These are phyloP conservation scores for Gallinago media DNA, from an alignment of 2,113 vertebrate species.

Conservation along the genomic window DNA sequence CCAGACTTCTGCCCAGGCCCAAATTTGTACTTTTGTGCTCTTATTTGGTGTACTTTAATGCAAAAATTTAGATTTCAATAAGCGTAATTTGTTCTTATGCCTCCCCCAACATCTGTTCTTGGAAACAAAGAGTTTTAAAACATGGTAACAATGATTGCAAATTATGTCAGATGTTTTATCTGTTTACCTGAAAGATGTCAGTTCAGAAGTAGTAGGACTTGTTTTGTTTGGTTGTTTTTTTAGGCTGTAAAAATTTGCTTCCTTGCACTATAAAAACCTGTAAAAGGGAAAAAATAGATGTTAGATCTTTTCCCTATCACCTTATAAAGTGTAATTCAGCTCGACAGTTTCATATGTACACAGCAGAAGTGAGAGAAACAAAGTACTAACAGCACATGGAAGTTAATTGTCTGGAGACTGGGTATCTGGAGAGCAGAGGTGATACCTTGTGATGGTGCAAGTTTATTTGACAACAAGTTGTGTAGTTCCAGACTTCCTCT, in stretches of 20 bases:
- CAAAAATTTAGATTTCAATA: background rate
- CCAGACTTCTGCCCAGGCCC: background rate
- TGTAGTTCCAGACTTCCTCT: slow-evolving; percentile 67
- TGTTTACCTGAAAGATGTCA: slow-evolving; percentile 84
- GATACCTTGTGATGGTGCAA: slow-evolving; percentile 73
- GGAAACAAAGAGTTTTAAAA: background rate
- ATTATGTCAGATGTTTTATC: background rate
- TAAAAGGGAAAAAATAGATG: background rate
- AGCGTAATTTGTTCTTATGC: background rate
- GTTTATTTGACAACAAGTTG: slow-evolving; percentile 80
- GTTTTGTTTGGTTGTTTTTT: slow-evolving; percentile 74
- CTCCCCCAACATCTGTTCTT: background rate
- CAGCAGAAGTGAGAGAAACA: slow-evolving; percentile 74
- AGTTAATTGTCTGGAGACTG: slow-evolving; percentile 79
- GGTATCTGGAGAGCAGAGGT: slow-evolving; percentile 78
- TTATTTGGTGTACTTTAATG: background rate
- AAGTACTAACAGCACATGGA: slow-evolving; percentile 72
- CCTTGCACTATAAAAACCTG: slow-evolving; percentile 76
- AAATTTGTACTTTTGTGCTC: background rate
- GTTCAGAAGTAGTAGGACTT: slow-evolving; percentile 70
- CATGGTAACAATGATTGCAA: background rate
- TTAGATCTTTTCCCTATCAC: slow-evolving; percentile 32
- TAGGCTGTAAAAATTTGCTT: slow-evolving; percentile 78
- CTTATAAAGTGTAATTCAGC: slow-evolving; percentile 32
- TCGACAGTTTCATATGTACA: background rate